Base-by-base conservation (phyloP, 2,797 vertebrate species). In the Sebastes itinus region DNA sequence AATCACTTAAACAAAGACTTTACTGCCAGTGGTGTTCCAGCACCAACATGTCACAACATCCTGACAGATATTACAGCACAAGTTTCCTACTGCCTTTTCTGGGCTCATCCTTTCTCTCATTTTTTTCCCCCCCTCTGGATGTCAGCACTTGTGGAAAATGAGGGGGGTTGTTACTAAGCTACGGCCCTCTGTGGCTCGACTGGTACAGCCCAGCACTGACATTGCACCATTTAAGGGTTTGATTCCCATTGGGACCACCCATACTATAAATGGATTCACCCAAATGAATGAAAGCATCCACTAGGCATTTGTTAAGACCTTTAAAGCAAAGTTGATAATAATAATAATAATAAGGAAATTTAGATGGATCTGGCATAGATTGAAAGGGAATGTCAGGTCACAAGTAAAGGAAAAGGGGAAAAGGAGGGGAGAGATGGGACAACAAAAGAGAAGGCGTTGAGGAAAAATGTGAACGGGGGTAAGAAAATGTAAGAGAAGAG, bases 161-260 rank as follows among this genome's bases (percentile, higher is more conserved):
- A 77, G 80, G 78, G 80, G 86, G 82, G 80, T 16, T 73, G 84
- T 87, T 86, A 72, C 70, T 76, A 67, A 55, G 79, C 56, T 80
- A 58, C 72, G 11, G 75, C 64, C 76, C 65, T 81, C 67, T 79
- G 75, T 4, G 11, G 65, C 74, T 84, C 18, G 2, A 83, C 82
- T 87, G 87, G 85, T 87, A 83, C 85, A 72, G 82, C 78, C 63
- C 84, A 82, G 88, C 84, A 87, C 87, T 77, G 85, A 87, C 86
- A 87, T 14, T 92, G 85, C 80, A 92, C 90, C 93, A 91, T 94
- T 90, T 94, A 94, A 92, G 93, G 93, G 89, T 92, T 78, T 91
- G 87, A 91, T 90, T 93, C 91, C 88, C 84, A 81, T 20, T 68
- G 86, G 73, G 88, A 88, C 86, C 88, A 94, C 87, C 88, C 89